phyloP scores from a whole-genome alignment of 1,140 invertebrate species.

The Physella acuta region DNA sequence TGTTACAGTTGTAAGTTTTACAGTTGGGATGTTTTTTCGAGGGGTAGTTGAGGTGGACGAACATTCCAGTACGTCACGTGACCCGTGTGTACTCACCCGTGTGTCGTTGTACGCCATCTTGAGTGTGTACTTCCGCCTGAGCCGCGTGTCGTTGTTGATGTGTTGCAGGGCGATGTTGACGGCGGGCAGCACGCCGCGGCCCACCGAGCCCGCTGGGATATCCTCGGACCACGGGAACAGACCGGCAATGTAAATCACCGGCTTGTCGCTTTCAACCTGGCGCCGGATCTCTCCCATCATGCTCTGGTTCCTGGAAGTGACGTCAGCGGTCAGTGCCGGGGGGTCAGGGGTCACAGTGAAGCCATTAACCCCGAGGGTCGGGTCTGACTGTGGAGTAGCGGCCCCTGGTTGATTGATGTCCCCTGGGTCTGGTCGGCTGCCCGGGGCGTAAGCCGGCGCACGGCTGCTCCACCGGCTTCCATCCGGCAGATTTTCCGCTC shows the following conservation, averaged over 20 bases:
- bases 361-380: neutral
- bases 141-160: slow-evolving; percentile 29
- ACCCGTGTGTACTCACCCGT: slow-evolving; percentile 27
- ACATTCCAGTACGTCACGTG: too few species aligned
- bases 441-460: too few species aligned
- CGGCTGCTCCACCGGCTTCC: too few species aligned
- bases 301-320: neutral
- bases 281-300: neutral
- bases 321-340: neutral
- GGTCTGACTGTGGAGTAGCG: neutral
- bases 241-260: slow-evolving; percentile 30
- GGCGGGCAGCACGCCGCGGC: slow-evolving; percentile 34
- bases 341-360: neutral
- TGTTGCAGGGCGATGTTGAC: slow-evolving; percentile 32
- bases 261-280: neutral
- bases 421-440: neutral
- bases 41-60: too few species aligned
- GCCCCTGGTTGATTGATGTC: neutral
- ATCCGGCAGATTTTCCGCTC: too few species aligned
- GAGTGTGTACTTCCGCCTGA: slow-evolving; percentile 23
- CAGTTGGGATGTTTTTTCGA: too few species aligned
- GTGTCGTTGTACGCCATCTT: slow-evolving; percentile 36
- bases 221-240: slow-evolving; percentile 30
- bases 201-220: slow-evolving; percentile 30
- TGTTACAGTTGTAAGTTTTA: too few species aligned